A percentile compares a stretch with the other conserved stretches of the same genome.
Conservation (phyloP, 2,113 vertebrate species). For the Seriola dumerili region DNA sequence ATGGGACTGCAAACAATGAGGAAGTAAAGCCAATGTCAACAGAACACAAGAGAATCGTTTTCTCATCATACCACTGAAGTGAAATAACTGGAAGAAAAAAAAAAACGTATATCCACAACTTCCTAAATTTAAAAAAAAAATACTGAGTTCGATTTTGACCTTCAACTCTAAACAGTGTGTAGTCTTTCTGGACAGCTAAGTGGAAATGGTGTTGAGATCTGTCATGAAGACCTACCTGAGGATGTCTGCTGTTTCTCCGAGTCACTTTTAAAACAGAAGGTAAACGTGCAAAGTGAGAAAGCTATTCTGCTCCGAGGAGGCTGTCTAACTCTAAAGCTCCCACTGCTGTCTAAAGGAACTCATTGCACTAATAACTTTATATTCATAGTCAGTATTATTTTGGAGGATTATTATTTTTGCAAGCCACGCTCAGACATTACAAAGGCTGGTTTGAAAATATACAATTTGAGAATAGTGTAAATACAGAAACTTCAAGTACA, state of each 20-base stretch:
- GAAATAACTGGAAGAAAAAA: neutral
- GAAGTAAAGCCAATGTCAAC: neutral
- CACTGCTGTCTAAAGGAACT: conserved; percentile 80
- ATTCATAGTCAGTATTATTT: conserved; percentile 8
- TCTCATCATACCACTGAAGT: conserved; percentile 76
- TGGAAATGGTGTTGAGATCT: neutral
- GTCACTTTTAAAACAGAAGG: conserved; percentile 26
- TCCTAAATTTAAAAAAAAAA: conserved; percentile 66
- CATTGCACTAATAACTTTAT: conserved; percentile 66
- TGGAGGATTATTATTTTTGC: conserved; percentile 27
- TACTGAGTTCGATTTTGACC: neutral
- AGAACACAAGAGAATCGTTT: neutral
- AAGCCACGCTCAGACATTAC: conserved; percentile 8
- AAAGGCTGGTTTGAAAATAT: conserved; percentile 30
- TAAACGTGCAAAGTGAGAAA: conserved; percentile 4
- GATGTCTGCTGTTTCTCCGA: neutral
- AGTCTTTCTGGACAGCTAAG: neutral
- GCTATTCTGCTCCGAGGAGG: neutral
- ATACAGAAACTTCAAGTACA: conserved; percentile 11
- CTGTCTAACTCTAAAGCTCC: conserved; percentile 77
- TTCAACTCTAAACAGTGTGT: neutral
- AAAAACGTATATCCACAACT: no score
- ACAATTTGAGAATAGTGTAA: conserved; percentile 19
- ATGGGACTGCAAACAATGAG: neutral
- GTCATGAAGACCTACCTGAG: conserved; percentile 2